Conservation (phyloP, 1,140 invertebrate genomes). For the Leucophenga varia region DNA sequence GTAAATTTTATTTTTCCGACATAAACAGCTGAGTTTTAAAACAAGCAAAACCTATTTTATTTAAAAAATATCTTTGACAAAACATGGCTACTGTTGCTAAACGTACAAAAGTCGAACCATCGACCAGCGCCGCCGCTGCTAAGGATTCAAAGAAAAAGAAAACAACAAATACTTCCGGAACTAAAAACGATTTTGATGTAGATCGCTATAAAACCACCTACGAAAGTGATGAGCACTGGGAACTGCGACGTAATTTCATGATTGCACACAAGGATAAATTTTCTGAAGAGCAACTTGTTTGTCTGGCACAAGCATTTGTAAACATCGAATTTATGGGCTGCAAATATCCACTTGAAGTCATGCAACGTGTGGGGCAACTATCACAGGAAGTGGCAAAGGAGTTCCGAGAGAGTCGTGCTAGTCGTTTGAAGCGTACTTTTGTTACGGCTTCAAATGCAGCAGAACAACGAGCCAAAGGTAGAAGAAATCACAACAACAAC, state of each 20-base stretch:
- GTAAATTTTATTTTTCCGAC: too few species aligned
- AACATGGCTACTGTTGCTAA: too few species aligned
- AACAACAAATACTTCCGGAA: too few species aligned
- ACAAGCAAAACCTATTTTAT: too few species aligned
- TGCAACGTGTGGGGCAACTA: slow-evolving; percentile 71
- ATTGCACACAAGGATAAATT: slow-evolving; percentile 68
- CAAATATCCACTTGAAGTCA: slow-evolving; percentile 76
- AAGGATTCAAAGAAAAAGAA: too few species aligned
- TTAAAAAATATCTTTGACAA: too few species aligned
- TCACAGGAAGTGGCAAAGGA: slow-evolving; percentile 67
- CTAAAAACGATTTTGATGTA: slow-evolving; percentile 64
- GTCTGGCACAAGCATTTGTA: slow-evolving; percentile 75
- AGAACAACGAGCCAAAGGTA: slow-evolving; percentile 66
- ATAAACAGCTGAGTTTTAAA: too few species aligned
- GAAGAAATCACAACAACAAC: too few species aligned
- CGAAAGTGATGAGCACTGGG: slow-evolving; percentile 80
- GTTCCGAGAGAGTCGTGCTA: slow-evolving; percentile 66
- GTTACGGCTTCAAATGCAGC: slow-evolving; percentile 73
- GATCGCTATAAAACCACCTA: slow-evolving; percentile 66
- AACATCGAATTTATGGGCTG: slow-evolving; percentile 81
- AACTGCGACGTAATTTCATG: slow-evolving; percentile 70
- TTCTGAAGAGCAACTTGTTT: slow-evolving; percentile 71
- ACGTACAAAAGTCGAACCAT: too few species aligned
- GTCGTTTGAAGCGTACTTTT: slow-evolving; percentile 70
- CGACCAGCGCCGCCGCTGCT: too few species aligned